Evolutionary conservation across 2,797 vertebrate species (phyloP).

Genomic region (Dendrocincla tyrannina): DNA sequence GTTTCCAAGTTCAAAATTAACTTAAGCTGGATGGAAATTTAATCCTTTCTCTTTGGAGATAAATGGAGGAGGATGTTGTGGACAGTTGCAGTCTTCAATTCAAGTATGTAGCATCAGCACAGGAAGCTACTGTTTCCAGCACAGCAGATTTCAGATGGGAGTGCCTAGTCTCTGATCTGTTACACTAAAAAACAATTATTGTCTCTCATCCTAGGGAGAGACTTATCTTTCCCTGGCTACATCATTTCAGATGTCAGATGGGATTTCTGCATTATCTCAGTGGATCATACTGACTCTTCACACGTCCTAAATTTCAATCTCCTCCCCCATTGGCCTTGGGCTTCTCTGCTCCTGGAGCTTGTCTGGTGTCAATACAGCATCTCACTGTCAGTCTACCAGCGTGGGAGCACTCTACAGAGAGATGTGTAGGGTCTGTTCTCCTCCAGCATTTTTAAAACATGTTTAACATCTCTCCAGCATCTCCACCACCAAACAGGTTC

Average conservation of each 20-base stretch:
- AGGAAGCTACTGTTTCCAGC: slow-evolving; percentile 66
- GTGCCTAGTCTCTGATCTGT: slow-evolving; percentile 68
- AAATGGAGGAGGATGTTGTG: neutral
- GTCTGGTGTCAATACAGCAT: neutral
- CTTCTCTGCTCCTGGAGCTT: neutral
- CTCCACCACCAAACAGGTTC: neutral
- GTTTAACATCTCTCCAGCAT: too few species aligned
- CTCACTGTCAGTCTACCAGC: neutral
- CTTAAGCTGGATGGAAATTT: slow-evolving; percentile 34
- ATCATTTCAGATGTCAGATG: slow-evolving; percentile 62
- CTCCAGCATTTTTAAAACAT: neutral
- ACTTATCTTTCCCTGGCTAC: slow-evolving; percentile 60
- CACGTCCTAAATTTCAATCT: neutral
- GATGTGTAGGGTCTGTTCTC: neutral
- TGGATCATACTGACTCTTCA: slow-evolving; percentile 60
- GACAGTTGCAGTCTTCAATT: slow-evolving; percentile 28
- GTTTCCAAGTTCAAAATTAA: slow-evolving; percentile 50
- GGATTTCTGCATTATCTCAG: slow-evolving; percentile 63
- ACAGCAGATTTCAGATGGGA: slow-evolving; percentile 25
- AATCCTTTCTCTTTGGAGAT: slow-evolving; percentile 13
- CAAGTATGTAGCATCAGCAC: slow-evolving; percentile 42
- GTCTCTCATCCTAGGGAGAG: slow-evolving; percentile 64
- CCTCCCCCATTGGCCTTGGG: slow-evolving; percentile 2
- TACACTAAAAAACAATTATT: slow-evolving; percentile 72
- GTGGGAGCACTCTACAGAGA: neutral